These are phyloP conservation scores for Drosophila bocki DNA, from an alignment of 1,140 invertebrate genomes.

Conservation along the genomic window DNA sequence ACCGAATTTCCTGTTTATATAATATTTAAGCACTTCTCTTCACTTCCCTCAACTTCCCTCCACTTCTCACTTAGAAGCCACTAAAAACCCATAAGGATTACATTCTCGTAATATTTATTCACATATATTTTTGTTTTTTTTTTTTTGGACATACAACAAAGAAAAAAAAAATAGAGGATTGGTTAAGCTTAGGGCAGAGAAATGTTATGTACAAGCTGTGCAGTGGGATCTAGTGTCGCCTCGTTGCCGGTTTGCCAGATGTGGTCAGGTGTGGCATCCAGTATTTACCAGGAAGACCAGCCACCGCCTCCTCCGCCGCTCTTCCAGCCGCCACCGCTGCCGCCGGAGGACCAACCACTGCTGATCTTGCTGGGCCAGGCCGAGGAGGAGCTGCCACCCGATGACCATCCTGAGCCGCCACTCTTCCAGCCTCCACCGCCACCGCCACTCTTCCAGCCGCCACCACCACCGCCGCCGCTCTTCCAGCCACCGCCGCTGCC, in stretches of 20 bases:
- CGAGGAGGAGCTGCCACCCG: slow-evolving; percentile 34
- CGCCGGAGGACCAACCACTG: slow-evolving; percentile 51
- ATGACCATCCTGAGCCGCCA: slow-evolving; percentile 38
- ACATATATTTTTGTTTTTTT: not conserved
- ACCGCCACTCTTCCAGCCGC: slow-evolving; percentile 27
- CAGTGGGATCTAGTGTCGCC: slow-evolving; percentile 40
- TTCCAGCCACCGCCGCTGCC: slow-evolving; percentile 33
- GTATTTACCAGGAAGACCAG: slow-evolving; percentile 45
- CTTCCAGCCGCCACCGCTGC: slow-evolving; percentile 45
- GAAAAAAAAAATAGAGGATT: slow-evolving; percentile 28
- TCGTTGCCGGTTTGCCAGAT: slow-evolving; percentile 18
- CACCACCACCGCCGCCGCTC: slow-evolving; percentile 30
- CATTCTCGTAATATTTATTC: slow-evolving; percentile 45
- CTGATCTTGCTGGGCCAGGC: slow-evolving; percentile 46
- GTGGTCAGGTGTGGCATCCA: not conserved
- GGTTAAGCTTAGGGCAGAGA: slow-evolving; percentile 36
- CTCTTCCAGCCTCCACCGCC: slow-evolving; percentile 22
- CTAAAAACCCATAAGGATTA: not conserved
- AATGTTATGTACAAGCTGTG: slow-evolving; percentile 61
- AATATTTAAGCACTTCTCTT: too few species aligned
- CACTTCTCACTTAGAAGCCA: not conserved
- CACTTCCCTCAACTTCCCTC: too few species aligned
- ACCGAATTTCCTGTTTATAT: too few species aligned
- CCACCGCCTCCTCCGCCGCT: slow-evolving; percentile 20
- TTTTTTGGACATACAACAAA: slow-evolving; percentile 25